phyloP scores from a whole-genome alignment of 2,888 invertebrate genomes.

The Caenorhabditis sp. region DNA sequence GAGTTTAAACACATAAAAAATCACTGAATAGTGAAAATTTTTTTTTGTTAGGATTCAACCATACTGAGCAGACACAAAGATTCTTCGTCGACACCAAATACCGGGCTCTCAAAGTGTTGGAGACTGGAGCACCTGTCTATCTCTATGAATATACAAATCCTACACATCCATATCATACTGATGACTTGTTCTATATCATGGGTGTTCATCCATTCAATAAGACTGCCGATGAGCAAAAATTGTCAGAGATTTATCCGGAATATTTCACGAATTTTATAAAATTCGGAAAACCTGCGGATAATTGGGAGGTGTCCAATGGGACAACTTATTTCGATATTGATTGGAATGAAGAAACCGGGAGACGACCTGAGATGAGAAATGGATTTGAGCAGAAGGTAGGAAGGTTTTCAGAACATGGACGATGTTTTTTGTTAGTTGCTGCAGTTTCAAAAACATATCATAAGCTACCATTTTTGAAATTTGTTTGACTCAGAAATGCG shows the following conservation, averaged over 20 bases:
- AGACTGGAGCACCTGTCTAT: slow-evolving; percentile 27
- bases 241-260: slow-evolving; percentile 34
- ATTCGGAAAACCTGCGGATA: slow-evolving; percentile 26
- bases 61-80: slow-evolving; percentile 32
- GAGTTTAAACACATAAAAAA: too few relatives aligned
- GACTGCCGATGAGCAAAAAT: slow-evolving; percentile 47
- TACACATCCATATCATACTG: slow-evolving; percentile 48
- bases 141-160: slow-evolving; percentile 50
- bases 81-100: slow-evolving; percentile 17
- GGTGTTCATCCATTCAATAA: slow-evolving; percentile 51
- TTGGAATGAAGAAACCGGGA: slow-evolving; percentile 23
- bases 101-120: slow-evolving; percentile 1
- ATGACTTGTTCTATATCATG: slow-evolving; percentile 53
- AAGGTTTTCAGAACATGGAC: too few relatives aligned
- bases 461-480: too few relatives aligned
- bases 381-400: slow-evolving; percentile 13
- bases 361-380: slow-evolving; percentile 20
- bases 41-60: too few relatives aligned
- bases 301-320: neutral
- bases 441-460: too few relatives aligned
- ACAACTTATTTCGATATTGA: slow-evolving; percentile 28
- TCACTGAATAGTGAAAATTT: too few relatives aligned
- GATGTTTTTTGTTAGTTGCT: too few relatives aligned
- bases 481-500: too few relatives aligned
- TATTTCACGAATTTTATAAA: slow-evolving; percentile 48